Evolutionary conservation across 2,888 invertebrate genomes (phyloP), one percentile per base, ranked within the genome.

Genomic region (Chamaedrilus cognettii): DNA sequence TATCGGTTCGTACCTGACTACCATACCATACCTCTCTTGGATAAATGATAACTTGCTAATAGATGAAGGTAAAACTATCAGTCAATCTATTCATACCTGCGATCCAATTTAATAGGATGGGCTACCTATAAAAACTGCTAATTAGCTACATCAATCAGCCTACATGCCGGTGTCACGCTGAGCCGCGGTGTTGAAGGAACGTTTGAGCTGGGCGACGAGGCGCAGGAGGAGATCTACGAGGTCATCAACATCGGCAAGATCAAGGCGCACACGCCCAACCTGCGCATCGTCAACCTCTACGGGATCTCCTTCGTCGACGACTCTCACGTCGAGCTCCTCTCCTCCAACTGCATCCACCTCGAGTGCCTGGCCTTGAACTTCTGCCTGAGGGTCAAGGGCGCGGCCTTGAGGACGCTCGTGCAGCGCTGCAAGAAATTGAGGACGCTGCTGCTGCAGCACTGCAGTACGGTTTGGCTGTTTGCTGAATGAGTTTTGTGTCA

Each of bases 221-320:
- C 97, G 78, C 98, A 99, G 79, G 99, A 99, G 81, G 99, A 99
- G 86, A 96, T 98, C 76, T 83, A 82, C 71, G 82, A 83, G 73
- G 82, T 83, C 7, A 96, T 99, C 77, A 99, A 99, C 86, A 96
- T 99, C 32, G 96, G 97, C 84, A 99, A 97, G 82, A 87, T 99
- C 65, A 99, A 99, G 85, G 70, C 72, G 26, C 68, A 72, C 60
- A 72, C 72, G 4, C 72, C 72, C 11, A 72, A 72, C 31, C 68
- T 72, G 1, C 58, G 59, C 51, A 64, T 70, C 30, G 97, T 99
- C 78, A 99, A 99, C 85, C 86, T 99, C 60, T 99, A 97, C 83
- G 99, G 99, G 0, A 98, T 99, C 75, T 96, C 96, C 85, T 97
- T 97, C 77, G 93, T 97, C 5, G 98, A 98, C 77, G 99, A 99